Evolutionary conservation across 1,140 invertebrate species (phyloP).

Genomic region (Drosophila bifasciata): DNA sequence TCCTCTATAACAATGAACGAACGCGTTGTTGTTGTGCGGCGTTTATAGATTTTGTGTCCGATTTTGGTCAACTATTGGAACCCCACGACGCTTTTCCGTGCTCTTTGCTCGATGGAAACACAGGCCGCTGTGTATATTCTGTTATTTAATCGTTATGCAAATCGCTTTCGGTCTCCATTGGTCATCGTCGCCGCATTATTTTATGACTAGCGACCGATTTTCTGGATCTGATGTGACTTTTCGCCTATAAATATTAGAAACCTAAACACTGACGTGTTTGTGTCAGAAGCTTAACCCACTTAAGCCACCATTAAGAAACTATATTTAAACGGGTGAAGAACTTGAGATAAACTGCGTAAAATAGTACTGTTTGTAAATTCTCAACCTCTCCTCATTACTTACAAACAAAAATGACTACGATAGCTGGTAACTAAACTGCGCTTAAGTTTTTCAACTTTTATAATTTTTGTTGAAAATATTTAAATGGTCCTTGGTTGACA

Average conservation of each 20-base stretch:
- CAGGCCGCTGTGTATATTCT: background rate
- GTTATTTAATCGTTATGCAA: constrained; percentile 1
- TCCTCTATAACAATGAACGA: background rate
- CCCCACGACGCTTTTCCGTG: background rate
- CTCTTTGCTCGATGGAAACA: background rate
- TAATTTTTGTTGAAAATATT: too few species aligned
- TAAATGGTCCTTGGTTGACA: too few species aligned
- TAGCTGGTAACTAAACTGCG: too few species aligned
- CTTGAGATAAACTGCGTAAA: too few species aligned
- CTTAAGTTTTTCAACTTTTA: too few species aligned
- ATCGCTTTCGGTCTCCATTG: constrained; percentile 18
- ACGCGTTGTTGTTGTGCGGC: constrained; percentile 33
- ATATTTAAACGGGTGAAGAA: too few species aligned
- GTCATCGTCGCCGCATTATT: constrained; percentile 45
- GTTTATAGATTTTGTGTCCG: constrained; percentile 44
- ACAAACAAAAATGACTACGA: too few species aligned
- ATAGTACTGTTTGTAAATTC: too few species aligned
- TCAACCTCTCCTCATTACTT: too few species aligned
- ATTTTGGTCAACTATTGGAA: constrained; percentile 44
- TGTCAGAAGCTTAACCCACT: constrained; percentile 7
- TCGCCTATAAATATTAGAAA: constrained; percentile 67
- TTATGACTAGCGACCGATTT: constrained; percentile 15
- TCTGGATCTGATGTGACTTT: constrained; percentile 21
- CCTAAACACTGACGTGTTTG: constrained; percentile 69
- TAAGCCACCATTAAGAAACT: too few species aligned